Percentiles rank a stretch among this genome's conserved stretches.
These are phyloP conservation scores for Acanthaster planci DNA, from an alignment of 35 echinoderm and acorn worm genomes.

Conservation along the genomic window DNA sequence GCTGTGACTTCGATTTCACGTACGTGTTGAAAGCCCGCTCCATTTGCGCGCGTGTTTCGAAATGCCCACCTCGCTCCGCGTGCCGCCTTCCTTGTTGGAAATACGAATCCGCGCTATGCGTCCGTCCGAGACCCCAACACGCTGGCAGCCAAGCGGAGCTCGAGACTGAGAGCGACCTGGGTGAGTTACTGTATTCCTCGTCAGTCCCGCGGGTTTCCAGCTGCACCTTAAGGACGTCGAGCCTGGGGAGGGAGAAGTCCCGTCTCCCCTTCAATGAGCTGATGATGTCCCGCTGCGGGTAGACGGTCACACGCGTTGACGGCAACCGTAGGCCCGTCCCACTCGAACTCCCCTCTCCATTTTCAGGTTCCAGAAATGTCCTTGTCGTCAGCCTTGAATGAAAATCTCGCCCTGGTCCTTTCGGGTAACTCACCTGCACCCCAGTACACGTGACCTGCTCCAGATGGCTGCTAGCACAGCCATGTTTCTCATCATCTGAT, in stretches of 20 bases:
- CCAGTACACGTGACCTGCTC: not conserved
- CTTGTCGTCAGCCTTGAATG: not conserved
- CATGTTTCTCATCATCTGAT: not conserved
- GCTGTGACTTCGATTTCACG: not conserved
- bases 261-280: not conserved
- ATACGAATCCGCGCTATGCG: not conserved
- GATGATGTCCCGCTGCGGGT: not conserved
- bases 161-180: not conserved
- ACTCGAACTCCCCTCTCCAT: not conserved
- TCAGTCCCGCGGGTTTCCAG: not conserved
- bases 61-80: not conserved
- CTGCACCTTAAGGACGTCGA: not conserved
- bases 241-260: not conserved
- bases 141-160: not conserved
- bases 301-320: not conserved
- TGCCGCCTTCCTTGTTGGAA: not conserved
- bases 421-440: not conserved
- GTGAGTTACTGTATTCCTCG: not conserved
- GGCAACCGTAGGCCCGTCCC: not conserved
- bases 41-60: not conserved
- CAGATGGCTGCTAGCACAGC: not conserved
- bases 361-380: not conserved
- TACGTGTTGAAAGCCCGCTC: conserved; percentile 3
- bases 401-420: not conserved
- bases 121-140: not conserved